Percentiles rank a stretch among this genome's conserved stretches.
Evolutionary conservation across 2,888 invertebrate species (phyloP).

Genomic region (Hofmannophila pseudospretella): DNA sequence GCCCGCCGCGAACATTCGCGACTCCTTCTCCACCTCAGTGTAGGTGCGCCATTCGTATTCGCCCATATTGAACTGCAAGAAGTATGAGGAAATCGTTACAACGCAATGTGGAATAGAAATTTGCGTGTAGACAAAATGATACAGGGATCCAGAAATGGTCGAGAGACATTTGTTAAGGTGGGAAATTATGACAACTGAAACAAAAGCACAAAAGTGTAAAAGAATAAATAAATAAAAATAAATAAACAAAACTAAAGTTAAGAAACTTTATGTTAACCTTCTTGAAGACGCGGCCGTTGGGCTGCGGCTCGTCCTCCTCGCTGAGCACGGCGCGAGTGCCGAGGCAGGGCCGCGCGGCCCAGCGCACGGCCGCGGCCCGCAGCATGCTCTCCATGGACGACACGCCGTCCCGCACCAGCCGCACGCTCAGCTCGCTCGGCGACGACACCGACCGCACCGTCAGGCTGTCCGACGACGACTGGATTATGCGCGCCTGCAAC

Average conservation of each 20-base stretch:
- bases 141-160: too few species aligned
- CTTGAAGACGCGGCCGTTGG: slow-evolving; percentile 96
- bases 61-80: slow-evolving; percentile 90
- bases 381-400: slow-evolving; percentile 91
- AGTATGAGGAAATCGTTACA: too few species aligned
- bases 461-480: slow-evolving; percentile 81
- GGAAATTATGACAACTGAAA: too few species aligned
- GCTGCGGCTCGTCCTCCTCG: slow-evolving; percentile 96
- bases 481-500: slow-evolving; percentile 82
- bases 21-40: slow-evolving; percentile 85
- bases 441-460: slow-evolving; percentile 85
- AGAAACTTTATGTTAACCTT: slow-evolving; percentile 79
- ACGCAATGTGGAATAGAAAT: too few species aligned
- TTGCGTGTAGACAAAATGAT: too few species aligned
- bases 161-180: too few species aligned
- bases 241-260: too few species aligned
- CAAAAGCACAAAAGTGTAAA: too few species aligned
- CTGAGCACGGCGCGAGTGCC: slow-evolving; percentile 94
- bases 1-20: slow-evolving; percentile 89
- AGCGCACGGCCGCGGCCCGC: slow-evolving; percentile 85
- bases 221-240: too few species aligned
- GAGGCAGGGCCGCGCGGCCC: slow-evolving; percentile 86
- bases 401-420: slow-evolving; percentile 85
- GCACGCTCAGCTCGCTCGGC: slow-evolving; percentile 84
- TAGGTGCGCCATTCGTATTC: slow-evolving; percentile 94